Base-by-base conservation (phyloP, 2,113 vertebrate genomes). In the Gila orcuttii region DNA sequence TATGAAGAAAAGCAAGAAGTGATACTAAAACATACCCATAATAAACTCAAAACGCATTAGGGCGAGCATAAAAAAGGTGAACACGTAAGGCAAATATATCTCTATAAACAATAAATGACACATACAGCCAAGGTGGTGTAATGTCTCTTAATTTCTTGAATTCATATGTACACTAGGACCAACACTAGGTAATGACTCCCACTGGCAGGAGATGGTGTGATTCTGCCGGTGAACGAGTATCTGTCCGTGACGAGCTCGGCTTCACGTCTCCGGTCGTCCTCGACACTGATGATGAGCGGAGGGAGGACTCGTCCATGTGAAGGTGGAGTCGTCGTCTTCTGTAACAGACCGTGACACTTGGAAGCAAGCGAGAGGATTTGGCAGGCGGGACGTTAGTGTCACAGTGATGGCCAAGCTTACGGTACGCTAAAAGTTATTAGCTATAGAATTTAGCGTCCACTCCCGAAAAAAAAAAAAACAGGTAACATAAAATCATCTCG, bases 1-100 rank as follows among this genome's bases (percentile, higher is more conserved):
- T 28, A 62, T 81, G 88, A 78, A 84, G 84, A 68, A 78, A 77
- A 19, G 6, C 15, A 31, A 25, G 7, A 50, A 23, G 39, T 45
- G 79, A 86, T 71, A 84, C 85, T 47, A 87, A 90, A 79, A 91
- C 42, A 87, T 79, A 87, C 47, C 87, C 60, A 39, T 66, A 85
- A 84, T 1, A 2, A 2, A 55, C 25, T 21, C 3, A 93, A 93
- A 81, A 88, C 81, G 93, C 93, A 91, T 91, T 88, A 92, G 23
- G 47, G 84, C 47, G 86, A 92, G 89, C 66, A 92, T 89, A 88
- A 87, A 89, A 89, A 87, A 84, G 81, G 39, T 90, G 91, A 89
- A 93, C 74, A 2, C 91, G 87, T 93, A 94, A 94, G 92, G 93
- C 91, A 92, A 92, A 93, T 93, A 92, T 91, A 93, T 93, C 92